Base-by-base conservation (phyloP, 2,797 vertebrate species). In the Chaetophractus vellerosus region DNA sequence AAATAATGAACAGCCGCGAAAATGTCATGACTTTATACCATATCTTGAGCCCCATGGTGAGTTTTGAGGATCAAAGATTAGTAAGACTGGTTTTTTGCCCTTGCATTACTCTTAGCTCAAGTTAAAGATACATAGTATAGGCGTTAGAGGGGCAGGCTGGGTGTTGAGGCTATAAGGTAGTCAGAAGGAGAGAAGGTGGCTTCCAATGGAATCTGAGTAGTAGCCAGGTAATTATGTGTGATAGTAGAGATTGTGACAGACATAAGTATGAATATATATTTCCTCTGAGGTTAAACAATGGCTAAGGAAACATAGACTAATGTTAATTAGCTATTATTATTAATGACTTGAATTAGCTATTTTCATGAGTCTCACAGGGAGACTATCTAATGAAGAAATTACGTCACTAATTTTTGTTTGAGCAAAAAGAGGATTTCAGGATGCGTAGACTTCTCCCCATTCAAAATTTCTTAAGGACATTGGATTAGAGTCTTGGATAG, bases 201-300 rank as follows among this genome's bases (percentile, higher is more conserved):
- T 71, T 38, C 66, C 24, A 15, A 2, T n/a, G 9, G 28, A 69
- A 79, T 69, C 61, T 59, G 21, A 81, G 41, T 66, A 81, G 55
- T 81, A 66, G 38, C 38, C 18, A 26, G 57, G 28, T 90, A 90
- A 81, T 71, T 72, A 50, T 81, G 66, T 81, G 50, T 90, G 66
- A 80, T 45, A 12, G 21, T 48, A 80, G 31, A 48, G 66, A 71
- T n/a, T 21, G 21, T 52, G 16, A 36, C 38, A 90, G 64, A 48
- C 21, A 19, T 71, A 36, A 74, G 71, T n/a, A 21, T 71, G 28
- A 74, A 26, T 21, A 21, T 50, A 75, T 36, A 33, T 79, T 79
- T 89, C 38, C 36, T 69, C 79, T 41, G 64, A 59, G 9, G 28
- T 45, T 31, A 28, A 33, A 69, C 31, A 14, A 2, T 28, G 72